Conservation (phyloP, 2,888 invertebrate genomes). For the Cheilosia vernalis region DNA sequence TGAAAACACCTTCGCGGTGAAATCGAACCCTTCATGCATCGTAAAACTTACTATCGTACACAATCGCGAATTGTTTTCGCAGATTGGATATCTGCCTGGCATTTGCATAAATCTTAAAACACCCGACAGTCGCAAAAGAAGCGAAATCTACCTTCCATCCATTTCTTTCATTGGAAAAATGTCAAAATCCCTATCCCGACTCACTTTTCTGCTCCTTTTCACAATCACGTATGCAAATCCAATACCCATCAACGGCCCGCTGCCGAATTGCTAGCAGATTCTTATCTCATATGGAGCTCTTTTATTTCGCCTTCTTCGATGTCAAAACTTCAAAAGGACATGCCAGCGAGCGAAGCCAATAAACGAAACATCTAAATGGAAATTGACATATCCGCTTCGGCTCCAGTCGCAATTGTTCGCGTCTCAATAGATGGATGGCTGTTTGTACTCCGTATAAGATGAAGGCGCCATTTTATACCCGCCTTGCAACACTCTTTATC, state of each 20-base stretch:
- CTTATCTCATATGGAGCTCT: conserved; percentile 43
- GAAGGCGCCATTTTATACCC: conserved; percentile 73
- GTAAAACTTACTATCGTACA: conserved; percentile 48
- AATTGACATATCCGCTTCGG: conserved; percentile 72
- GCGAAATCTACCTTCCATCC: conserved; percentile 12
- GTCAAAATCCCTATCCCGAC: conserved; percentile 59
- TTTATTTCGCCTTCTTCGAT: conserved; percentile 47
- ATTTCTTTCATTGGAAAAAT: conserved; percentile 63
- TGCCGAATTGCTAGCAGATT: conserved; percentile 65
- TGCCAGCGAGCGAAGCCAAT: conserved; percentile 59
- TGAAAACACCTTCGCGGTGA: too few species aligned
- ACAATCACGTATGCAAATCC: conserved; percentile 64
- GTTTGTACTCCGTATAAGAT: conserved; percentile 6
- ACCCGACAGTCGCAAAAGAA: conserved; percentile 15
- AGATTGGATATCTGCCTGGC: conserved; percentile 36
- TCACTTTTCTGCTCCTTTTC: conserved; percentile 45
- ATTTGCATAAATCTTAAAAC: conserved; percentile 69
- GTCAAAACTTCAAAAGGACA: conserved; percentile 63
- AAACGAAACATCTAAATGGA: conserved; percentile 75
- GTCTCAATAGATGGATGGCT: conserved; percentile 55
- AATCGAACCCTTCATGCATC: background rate
- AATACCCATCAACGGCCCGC: conserved; percentile 20
- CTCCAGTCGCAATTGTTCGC: conserved; percentile 53
- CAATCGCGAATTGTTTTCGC: conserved; percentile 49
- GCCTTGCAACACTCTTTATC: conserved; percentile 63